Evolutionary conservation across 2,113 vertebrate genomes (phyloP), one percentile per base, ranked within the genome.

Genomic region (Abramis brama): DNA sequence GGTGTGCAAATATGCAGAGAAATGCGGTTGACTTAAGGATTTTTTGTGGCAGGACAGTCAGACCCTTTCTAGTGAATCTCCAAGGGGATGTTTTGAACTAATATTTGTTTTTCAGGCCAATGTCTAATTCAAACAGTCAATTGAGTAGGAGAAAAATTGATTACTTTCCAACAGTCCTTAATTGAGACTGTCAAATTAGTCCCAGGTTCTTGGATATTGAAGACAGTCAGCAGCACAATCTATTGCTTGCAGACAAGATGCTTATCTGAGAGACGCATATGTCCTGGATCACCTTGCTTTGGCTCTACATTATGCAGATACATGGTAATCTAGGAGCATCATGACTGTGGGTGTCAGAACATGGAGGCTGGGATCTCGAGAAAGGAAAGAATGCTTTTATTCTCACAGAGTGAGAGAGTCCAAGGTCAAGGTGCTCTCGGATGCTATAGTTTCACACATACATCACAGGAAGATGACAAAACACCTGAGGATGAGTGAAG

Each of bases 161-260:
- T 93, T 93, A 88, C 86, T 88, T 82, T 25, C 86, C 79, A 86
- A 88, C 84, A 84, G 90, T 87, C 82, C 43, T 23, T 68, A 91
- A 81, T 85, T 89, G 88, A 87, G 86, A 89, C 89, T 75, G 87
- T 91, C 83, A 86, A 89, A 91, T 90, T 88, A 91, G 86, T 62
- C 66, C 64, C 55, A 62, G 86, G 82, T 25, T 75, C 15, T 76
- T 78, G 86, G 36, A 86, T 75, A 86, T 79, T 83, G 59, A 86
- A 79, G 79, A 66, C 30, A 73, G 78, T 59, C 62, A 82, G 10
- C 12, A 15, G 25, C 5, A 33, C 64, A 75, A 57, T 78, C 84
- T 80, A 55, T 43, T 85, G 87, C 15, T 33, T 68, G 12, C 33
- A 25, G 75, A 79, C 45, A 23, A 62, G 74, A 59, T 84, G 45